phyloP scores from a whole-genome alignment of 2,797 vertebrate genomes.

The Peromyscus aztecus region DNA sequence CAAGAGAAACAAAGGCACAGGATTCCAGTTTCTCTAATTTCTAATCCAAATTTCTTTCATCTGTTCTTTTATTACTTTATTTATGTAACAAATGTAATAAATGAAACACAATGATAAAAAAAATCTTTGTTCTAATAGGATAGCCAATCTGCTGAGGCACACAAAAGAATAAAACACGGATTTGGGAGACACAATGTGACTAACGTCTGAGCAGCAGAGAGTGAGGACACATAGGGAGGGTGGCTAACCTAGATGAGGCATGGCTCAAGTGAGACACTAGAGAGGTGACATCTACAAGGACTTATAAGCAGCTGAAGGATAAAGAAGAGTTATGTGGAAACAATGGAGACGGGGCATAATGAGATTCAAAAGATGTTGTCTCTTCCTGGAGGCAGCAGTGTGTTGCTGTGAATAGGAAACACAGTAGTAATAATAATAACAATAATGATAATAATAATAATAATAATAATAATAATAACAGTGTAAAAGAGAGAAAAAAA shows the following conservation, averaged over 20 bases:
- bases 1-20: background rate
- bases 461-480: no score
- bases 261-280: background rate
- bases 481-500: background rate
- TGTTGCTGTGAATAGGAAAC: background rate
- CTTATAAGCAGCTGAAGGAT: background rate
- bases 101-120: background rate
- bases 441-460: no score
- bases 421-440: background rate
- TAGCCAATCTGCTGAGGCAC: background rate
- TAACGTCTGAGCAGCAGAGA: background rate
- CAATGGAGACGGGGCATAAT: background rate
- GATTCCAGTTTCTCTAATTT: conserved; percentile 20
- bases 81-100: background rate
- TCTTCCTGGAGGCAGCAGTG: background rate
- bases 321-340: background rate
- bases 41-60: conserved; percentile 32
- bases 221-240: background rate
- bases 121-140: background rate
- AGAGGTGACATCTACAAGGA: background rate
- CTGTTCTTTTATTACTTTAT: conserved; percentile 38
- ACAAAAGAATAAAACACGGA: background rate
- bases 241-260: background rate
- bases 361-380: background rate
- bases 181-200: background rate